Evolutionary conservation across 1,140 invertebrate genomes (phyloP).

Genomic region (Akabosia matsudoensis): DNA sequence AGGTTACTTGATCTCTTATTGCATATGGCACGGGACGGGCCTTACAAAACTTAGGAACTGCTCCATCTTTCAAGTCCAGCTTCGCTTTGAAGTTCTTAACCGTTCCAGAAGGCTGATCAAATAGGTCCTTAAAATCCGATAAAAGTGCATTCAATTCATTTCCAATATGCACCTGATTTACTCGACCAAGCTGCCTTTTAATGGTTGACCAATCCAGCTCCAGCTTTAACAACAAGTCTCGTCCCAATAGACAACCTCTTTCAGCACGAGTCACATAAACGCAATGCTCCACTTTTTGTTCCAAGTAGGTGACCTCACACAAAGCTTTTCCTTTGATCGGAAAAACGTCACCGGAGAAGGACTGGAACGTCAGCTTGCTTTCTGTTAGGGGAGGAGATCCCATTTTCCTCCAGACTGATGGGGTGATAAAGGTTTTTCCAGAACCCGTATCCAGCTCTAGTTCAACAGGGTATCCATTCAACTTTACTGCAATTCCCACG

Average conservation of each 20-base stretch:
- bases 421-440: not conserved
- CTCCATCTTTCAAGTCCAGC: constrained; percentile 20
- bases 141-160: not conserved
- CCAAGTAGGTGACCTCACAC: not conserved
- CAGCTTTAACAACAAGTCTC: not conserved
- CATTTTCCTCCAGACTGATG: not conserved
- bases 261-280: not conserved
- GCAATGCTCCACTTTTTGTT: not conserved
- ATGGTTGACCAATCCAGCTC: not conserved
- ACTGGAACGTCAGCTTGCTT: not conserved
- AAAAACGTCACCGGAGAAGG: not conserved
- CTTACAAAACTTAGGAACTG: constrained; percentile 11
- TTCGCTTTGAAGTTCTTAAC: constrained; percentile 21
- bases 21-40: constrained; percentile 37
- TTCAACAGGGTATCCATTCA: not conserved
- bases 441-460: not conserved
- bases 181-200: not conserved
- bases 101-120: constrained; percentile 6
- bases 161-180: not conserved
- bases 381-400: not conserved
- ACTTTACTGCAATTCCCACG: not conserved
- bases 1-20: constrained; percentile 20
- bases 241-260: not conserved
- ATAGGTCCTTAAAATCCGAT: constrained; percentile 29
- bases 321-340: not conserved